Conservation (phyloP, 1,140 invertebrate species). For the Globodera rostochiensis region DNA sequence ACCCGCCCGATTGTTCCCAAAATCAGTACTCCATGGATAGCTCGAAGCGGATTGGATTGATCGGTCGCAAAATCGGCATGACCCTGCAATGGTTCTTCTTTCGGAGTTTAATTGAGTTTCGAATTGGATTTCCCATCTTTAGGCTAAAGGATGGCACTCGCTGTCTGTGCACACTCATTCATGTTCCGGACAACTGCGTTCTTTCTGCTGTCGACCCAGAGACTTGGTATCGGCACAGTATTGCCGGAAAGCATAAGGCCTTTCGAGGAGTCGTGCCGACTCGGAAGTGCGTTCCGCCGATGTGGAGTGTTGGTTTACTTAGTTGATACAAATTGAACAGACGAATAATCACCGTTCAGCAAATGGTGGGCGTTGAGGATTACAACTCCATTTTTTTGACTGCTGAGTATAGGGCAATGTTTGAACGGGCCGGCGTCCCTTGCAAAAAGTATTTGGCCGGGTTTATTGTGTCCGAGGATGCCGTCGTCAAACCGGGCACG, state of each 20-base stretch:
- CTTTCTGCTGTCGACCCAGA: constrained; percentile 52
- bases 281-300: constrained; percentile 31
- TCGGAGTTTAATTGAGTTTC: neutral
- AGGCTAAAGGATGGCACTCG: constrained; percentile 56
- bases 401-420: constrained; percentile 84
- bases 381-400: constrained; percentile 72
- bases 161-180: constrained; percentile 59
- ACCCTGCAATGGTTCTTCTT: constrained; percentile 80
- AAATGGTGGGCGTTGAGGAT: constrained; percentile 60
- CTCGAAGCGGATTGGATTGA: constrained; percentile 77
- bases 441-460: constrained; percentile 82
- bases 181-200: constrained; percentile 59
- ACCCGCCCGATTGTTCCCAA: constrained; percentile 24
- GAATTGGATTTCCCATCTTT: constrained; percentile 22
- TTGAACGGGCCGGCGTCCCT: constrained; percentile 81
- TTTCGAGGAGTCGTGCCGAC: constrained; percentile 37
- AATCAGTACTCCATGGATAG: constrained; percentile 21
- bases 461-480: constrained; percentile 84
- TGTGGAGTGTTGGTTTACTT: constrained; percentile 51
- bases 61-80: constrained; percentile 88
- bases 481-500: constrained; percentile 82
- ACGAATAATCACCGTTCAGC: constrained; percentile 40
- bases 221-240: constrained; percentile 50
- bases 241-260: constrained; percentile 60
- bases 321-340: neutral